Conservation (phyloP, 2,888 invertebrate genomes). For the Cremastinae sp. region DNA sequence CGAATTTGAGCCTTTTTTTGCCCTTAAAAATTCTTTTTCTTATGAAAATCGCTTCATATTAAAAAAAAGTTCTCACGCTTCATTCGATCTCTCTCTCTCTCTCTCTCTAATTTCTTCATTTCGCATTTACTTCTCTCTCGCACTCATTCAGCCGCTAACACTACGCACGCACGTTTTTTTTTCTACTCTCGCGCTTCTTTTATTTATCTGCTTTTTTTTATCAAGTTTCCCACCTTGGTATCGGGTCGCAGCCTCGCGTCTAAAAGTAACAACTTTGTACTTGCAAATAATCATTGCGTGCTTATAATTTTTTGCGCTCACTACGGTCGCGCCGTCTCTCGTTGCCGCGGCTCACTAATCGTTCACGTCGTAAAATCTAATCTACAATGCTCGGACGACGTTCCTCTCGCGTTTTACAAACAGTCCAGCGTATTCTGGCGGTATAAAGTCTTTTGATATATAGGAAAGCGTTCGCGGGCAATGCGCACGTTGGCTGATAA, state of each 20-base stretch:
- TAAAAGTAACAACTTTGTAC: slow-evolving; percentile 66
- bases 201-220: slow-evolving; percentile 28
- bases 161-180: slow-evolving; percentile 45
- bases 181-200: slow-evolving; percentile 32
- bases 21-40: slow-evolving; percentile 62
- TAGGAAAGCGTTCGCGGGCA: slow-evolving; percentile 49
- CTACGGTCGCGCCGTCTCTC: neutral
- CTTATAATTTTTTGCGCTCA: slow-evolving; percentile 11
- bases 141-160: slow-evolving; percentile 53
- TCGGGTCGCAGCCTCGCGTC: slow-evolving; percentile 46
- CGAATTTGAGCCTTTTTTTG: slow-evolving; percentile 49
- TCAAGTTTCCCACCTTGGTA: slow-evolving; percentile 50
- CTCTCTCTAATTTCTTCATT: slow-evolving; percentile 43
- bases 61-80: slow-evolving; percentile 62
- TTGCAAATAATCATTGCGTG: slow-evolving; percentile 64
- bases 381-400: neutral
- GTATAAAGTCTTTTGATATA: slow-evolving; percentile 46
- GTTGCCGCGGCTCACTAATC: slow-evolving; percentile 9
- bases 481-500: slow-evolving; percentile 31
- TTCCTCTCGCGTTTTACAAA: neutral
- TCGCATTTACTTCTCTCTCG: slow-evolving; percentile 41
- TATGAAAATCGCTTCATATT: slow-evolving; percentile 69
- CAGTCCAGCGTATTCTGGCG: too few relatives aligned
- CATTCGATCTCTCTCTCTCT: slow-evolving; percentile 42
- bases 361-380: slow-evolving; percentile 11